Percentiles rank a stretch among this genome's conserved stretches.
Evolutionary conservation across 1,140 invertebrate species (phyloP).

Genomic region (Saxidomus purpurata): DNA sequence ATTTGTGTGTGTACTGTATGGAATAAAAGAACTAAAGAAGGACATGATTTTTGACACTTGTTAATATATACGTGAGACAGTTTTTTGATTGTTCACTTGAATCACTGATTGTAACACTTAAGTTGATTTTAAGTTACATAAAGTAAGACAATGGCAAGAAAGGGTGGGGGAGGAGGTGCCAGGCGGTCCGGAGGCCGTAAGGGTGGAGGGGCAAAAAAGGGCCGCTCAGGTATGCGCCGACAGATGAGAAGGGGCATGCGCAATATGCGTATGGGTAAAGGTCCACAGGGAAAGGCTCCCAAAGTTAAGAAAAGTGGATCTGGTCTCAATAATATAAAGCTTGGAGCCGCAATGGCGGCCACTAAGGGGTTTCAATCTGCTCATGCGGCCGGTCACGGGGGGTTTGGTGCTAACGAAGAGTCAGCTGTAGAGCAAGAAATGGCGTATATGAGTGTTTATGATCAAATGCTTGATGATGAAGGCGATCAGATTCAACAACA

Average conservation of each 20-base stretch:
- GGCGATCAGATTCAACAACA: conserved; percentile 51
- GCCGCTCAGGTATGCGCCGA: conserved; percentile 55
- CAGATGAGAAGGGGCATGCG: conserved; percentile 59
- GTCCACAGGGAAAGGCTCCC: background rate
- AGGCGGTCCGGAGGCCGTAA: conserved; percentile 39
- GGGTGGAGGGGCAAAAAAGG: background rate
- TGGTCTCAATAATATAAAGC: conserved; percentile 34
- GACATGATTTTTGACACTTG: too few species aligned
- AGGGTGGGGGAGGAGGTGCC: conserved; percentile 35
- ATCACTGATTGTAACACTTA: too few species aligned
- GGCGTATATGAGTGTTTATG: conserved; percentile 55
- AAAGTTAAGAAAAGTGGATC: conserved; percentile 32
- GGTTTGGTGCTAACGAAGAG: conserved; percentile 56
- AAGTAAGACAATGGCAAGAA: conserved; percentile 34
- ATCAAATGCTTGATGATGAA: conserved; percentile 53
- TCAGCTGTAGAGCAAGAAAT: conserved; percentile 47
- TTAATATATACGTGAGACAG: too few species aligned
- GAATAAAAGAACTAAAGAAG: too few species aligned
- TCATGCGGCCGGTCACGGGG: conserved; percentile 8
- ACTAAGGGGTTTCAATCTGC: conserved; percentile 21
- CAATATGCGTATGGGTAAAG: conserved; percentile 37
- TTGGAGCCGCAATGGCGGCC: conserved; percentile 46
- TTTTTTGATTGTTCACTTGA: too few species aligned
- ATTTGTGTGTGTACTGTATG: too few species aligned
- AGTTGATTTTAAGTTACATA: too few species aligned